Percentiles rank a stretch among this genome's conserved stretches.
Evolutionary conservation across 2,113 vertebrate species (phyloP).

Genomic region (Anarrhichthys ocellatus): DNA sequence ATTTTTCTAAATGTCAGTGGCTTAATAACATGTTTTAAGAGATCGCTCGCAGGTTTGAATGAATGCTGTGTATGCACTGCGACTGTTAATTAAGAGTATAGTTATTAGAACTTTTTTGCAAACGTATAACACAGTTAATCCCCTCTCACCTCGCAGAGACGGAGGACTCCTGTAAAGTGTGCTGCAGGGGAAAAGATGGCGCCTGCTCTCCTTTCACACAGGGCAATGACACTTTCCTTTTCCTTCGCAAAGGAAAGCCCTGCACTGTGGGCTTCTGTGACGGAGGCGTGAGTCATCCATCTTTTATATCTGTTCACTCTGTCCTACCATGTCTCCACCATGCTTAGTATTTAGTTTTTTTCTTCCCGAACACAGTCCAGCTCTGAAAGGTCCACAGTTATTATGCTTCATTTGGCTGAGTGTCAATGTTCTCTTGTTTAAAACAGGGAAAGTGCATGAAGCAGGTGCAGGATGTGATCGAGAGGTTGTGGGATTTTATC

Average conservation of each 20-base stretch:
- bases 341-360: background rate
- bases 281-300: constrained; percentile 83
- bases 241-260: constrained; percentile 95
- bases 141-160: constrained; percentile 83
- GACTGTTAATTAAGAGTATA: background rate
- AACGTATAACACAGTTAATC: background rate
- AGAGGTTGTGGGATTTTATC: constrained; percentile 98
- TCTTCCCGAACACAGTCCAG: background rate
- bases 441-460: constrained; percentile 97
- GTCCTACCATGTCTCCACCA: background rate
- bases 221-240: constrained; percentile 79
- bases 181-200: constrained; percentile 86
- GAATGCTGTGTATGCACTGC: background rate
- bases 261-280: constrained; percentile 98
- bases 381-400: background rate
- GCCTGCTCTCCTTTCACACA: constrained; percentile 83
- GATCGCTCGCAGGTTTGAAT: background rate
- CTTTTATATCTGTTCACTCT: background rate
- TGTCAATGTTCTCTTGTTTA: background rate
- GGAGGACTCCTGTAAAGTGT: constrained; percentile 94
- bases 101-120: background rate
- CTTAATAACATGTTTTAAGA: background rate
- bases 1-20: background rate
- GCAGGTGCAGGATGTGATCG: constrained; percentile 97
- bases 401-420: background rate